Conservation (phyloP, 2,888 invertebrate genomes). For the Metopia argyrocephala region DNA sequence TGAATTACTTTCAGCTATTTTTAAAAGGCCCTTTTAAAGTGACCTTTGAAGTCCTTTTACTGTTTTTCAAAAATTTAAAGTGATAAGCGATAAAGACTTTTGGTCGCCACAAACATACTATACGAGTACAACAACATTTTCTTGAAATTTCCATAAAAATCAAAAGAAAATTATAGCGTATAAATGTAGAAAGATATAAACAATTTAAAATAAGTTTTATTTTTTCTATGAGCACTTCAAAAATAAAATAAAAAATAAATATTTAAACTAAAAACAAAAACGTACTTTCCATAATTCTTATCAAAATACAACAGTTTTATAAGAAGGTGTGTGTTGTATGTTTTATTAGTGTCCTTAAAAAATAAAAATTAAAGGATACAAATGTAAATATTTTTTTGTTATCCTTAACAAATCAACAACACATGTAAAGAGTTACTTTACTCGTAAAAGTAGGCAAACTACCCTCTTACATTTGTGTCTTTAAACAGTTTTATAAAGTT, state of each 20-base stretch:
- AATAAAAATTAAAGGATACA: constrained; percentile 27
- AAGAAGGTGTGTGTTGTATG: constrained; percentile 28
- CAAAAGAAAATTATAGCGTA: constrained; percentile 31
- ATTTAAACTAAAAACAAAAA: constrained; percentile 71
- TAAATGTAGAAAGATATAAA: constrained; percentile 35
- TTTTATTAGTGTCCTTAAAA: background rate
- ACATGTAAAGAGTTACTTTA: constrained; percentile 52
- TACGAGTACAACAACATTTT: too few species aligned
- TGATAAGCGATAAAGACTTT: constrained; percentile 54
- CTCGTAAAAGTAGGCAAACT: background rate
- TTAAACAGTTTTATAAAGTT: constrained; percentile 23
- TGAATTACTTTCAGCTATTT: too few species aligned
- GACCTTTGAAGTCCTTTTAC: background rate
- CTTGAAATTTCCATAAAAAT: constrained; percentile 58
- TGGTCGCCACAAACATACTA: constrained; percentile 60
- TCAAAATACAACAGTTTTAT: constrained; percentile 54
- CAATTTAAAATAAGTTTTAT: constrained; percentile 42
- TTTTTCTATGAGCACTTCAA: constrained; percentile 34
- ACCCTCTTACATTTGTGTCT: background rate
- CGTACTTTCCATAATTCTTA: constrained; percentile 67
- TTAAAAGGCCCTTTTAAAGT: background rate
- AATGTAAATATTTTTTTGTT: constrained; percentile 58
- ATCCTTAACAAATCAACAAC: constrained; percentile 62
- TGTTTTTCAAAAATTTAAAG: constrained; percentile 1
- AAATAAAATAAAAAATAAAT: constrained; percentile 71